phyloP scores from a whole-genome alignment of 2,797 vertebrate species.

The Sebastes paucispinis region DNA sequence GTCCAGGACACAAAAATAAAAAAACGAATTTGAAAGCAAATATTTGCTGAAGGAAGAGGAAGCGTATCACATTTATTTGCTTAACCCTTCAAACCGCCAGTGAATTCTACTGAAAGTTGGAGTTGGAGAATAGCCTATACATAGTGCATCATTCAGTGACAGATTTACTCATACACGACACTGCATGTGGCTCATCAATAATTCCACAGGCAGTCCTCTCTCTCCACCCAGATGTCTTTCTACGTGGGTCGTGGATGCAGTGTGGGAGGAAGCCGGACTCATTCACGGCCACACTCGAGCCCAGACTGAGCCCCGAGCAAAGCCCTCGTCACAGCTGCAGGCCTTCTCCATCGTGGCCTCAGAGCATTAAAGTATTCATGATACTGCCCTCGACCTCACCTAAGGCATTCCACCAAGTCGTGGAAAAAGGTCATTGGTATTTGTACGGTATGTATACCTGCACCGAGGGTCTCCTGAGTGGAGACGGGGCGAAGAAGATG shows the following conservation, averaged over 20 bases:
- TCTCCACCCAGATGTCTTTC: not conserved
- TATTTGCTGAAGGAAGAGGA: not conserved
- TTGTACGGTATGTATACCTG: slow-evolving; percentile 5
- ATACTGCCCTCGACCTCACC: not conserved
- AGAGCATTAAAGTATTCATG: slow-evolving; percentile 31
- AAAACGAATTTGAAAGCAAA: not conserved
- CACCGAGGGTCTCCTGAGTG: not conserved
- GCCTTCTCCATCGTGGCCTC: not conserved
- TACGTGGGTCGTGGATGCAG: not conserved
- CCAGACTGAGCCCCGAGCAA: not conserved
- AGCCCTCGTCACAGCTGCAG: not conserved
- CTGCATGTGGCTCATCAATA: slow-evolving; percentile 38
- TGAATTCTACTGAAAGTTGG: not conserved
- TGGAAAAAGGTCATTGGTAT: slow-evolving; percentile 45
- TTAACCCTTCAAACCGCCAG: not conserved
- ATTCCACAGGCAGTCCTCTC: slow-evolving; percentile 7
- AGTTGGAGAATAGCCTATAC: not conserved
- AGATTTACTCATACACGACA: slow-evolving; percentile 13
- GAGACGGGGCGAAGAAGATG: not conserved
- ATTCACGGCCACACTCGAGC: not conserved
- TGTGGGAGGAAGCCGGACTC: not conserved
- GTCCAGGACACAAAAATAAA: not conserved
- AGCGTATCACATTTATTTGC: not conserved
- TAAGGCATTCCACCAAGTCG: slow-evolving; percentile 32
- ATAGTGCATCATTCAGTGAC: not conserved